Conservation (phyloP, 2,888 invertebrate genomes). For the Mesodorylaimus sp. region DNA sequence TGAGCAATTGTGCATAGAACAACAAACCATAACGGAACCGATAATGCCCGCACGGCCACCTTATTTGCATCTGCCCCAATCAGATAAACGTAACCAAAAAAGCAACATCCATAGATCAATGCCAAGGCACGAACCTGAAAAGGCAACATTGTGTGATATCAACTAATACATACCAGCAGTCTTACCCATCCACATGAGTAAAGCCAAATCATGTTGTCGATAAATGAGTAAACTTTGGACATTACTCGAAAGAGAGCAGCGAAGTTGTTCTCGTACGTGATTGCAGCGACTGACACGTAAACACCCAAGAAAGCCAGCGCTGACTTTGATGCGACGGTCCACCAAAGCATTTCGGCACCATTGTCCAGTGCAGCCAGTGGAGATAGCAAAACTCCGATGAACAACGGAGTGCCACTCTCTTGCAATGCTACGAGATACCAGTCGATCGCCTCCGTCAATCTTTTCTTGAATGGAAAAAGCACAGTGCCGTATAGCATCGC, state of each 20-base stretch:
- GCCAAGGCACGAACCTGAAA: constrained; percentile 20
- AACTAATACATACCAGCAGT: background rate
- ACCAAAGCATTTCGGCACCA: background rate
- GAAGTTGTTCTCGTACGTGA: constrained; percentile 23
- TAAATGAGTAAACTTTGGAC: constrained; percentile 17
- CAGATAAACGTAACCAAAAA: constrained; percentile 24
- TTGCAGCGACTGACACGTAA: constrained; percentile 21
- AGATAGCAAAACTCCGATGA: constrained; percentile 32
- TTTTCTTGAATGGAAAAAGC: constrained; percentile 78
- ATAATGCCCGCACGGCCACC: constrained; percentile 22
- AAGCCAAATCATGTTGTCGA: constrained; percentile 19
- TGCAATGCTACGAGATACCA: constrained; percentile 42
- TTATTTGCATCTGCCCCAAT: constrained; percentile 20
- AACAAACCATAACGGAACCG: constrained; percentile 27
- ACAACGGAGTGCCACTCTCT: constrained; percentile 34
- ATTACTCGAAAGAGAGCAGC: constrained; percentile 19
- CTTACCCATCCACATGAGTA: constrained; percentile 20
- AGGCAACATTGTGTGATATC: background rate
- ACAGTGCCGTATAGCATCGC: constrained; percentile 87
- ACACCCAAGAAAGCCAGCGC: constrained; percentile 16
- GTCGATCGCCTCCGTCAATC: constrained; percentile 52
- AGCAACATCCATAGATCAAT: constrained; percentile 19
- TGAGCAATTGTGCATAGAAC: constrained; percentile 18
- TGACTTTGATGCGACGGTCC: constrained; percentile 12
- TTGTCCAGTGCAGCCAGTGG: constrained; percentile 44